These are phyloP conservation scores for Apodemus agrarius DNA, from an alignment of 2,797 vertebrate species.

Conservation along the genomic window DNA sequence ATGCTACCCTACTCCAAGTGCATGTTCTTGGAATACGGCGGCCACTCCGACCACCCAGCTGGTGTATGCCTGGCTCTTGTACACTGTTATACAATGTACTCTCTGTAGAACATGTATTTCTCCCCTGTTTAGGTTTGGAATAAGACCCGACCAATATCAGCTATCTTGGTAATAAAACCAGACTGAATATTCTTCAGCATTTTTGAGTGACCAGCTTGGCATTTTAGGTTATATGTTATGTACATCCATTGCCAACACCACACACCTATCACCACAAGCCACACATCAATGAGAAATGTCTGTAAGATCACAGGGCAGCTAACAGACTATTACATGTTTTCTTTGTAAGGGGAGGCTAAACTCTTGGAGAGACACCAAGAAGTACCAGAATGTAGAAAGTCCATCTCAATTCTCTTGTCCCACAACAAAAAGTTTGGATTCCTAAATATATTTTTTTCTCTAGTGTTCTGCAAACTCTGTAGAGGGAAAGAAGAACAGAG, in stretches of 20 bases:
- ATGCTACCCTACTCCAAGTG: neutral
- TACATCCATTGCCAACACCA: neutral
- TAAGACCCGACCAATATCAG: too few species aligned
- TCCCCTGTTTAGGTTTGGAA: neutral
- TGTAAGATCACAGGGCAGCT: neutral
- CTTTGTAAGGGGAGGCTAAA: neutral
- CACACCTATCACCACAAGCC: neutral
- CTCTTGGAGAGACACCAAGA: neutral
- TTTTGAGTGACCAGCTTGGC: neutral
- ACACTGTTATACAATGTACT: neutral
- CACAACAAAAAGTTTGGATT: neutral
- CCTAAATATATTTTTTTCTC: neutral
- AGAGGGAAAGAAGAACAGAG: neutral
- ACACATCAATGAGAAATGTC: neutral
- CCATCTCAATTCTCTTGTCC: neutral
- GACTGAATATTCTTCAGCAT: neutral
- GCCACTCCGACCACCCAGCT: neutral
- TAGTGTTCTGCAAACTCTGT: neutral
- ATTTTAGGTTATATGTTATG: neutral
- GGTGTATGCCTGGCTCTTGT: neutral
- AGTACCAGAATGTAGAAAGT: neutral
- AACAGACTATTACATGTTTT: neutral
- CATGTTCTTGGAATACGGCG: neutral
- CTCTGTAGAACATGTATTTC: neutral
- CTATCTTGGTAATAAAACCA: neutral